phyloP scores from a whole-genome alignment of 2,797 vertebrate species.

The Enteromius anoplus region DNA sequence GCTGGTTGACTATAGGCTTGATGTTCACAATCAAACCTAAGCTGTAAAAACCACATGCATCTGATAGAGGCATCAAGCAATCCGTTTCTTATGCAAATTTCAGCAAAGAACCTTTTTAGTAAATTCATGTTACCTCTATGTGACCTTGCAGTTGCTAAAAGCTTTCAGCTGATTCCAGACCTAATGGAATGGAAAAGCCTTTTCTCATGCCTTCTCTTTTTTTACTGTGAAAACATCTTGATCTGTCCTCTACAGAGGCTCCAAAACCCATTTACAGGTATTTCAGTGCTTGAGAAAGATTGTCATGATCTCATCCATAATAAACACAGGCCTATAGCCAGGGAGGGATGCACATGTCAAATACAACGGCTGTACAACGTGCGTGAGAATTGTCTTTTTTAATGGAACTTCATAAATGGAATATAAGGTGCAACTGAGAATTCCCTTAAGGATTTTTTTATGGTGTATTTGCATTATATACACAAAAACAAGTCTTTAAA shows the following conservation, averaged over 20 bases:
- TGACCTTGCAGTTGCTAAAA: slow-evolving; percentile 36
- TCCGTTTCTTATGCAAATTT: slow-evolving; percentile 28
- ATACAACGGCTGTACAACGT: background rate
- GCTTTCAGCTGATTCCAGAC: slow-evolving; percentile 37
- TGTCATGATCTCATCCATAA: slow-evolving; percentile 11
- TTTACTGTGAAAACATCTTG: slow-evolving; percentile 24
- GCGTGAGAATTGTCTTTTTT: background rate
- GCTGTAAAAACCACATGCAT: background rate
- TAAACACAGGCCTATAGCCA: background rate
- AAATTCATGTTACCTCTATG: slow-evolving; percentile 32
- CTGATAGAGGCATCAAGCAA: background rate
- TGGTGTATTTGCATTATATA: background rate
- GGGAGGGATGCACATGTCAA: background rate
- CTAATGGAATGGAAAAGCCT: slow-evolving; percentile 43
- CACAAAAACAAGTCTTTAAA: background rate
- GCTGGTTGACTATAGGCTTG: background rate
- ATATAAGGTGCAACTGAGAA: background rate
- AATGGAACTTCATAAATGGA: background rate
- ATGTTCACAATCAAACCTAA: background rate
- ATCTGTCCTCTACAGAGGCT: slow-evolving; percentile 28
- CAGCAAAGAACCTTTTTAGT: background rate
- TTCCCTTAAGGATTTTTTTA: background rate
- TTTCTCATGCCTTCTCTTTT: slow-evolving; percentile 21
- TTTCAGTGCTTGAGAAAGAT: slow-evolving; percentile 31
- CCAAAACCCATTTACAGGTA: slow-evolving; percentile 27